phyloP scores from a whole-genome alignment of 2,113 vertebrate species.

The Gyps fulvus region DNA sequence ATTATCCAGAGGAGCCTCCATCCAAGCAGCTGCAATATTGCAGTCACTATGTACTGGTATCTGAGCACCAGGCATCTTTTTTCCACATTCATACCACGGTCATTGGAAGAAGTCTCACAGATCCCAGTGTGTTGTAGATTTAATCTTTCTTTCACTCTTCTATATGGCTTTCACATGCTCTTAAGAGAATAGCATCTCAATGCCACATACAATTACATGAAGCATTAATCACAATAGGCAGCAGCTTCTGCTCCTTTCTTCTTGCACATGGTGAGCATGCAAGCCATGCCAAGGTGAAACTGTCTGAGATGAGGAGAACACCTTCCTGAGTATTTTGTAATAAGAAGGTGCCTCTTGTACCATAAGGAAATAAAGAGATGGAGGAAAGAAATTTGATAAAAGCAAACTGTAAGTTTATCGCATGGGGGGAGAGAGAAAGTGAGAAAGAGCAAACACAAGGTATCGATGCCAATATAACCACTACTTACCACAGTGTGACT shows the following conservation, averaged over 20 bases:
- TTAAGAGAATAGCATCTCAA: neutral
- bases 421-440: accelerated
- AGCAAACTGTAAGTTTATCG: neutral
- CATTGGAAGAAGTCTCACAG: neutral
- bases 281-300: neutral
- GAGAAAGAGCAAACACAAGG: neutral
- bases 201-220: neutral
- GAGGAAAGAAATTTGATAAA: neutral
- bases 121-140: neutral
- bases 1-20: neutral
- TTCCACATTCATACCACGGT: neutral
- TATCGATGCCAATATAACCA: accelerated
- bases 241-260: neutral
- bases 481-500: neutral
- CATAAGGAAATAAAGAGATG: neutral
- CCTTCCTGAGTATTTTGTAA: neutral
- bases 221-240: neutral
- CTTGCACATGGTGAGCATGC: neutral
- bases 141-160: neutral
- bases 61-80: neutral
- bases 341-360: neutral
- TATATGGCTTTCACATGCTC: neutral
- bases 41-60: neutral
- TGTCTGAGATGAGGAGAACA: neutral
- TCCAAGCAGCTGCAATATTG: neutral